Percentiles rank a stretch among this genome's conserved stretches.
phyloP scores from a whole-genome alignment of 2,888 invertebrate genomes.

The Eristalinus sepulchralis region DNA sequence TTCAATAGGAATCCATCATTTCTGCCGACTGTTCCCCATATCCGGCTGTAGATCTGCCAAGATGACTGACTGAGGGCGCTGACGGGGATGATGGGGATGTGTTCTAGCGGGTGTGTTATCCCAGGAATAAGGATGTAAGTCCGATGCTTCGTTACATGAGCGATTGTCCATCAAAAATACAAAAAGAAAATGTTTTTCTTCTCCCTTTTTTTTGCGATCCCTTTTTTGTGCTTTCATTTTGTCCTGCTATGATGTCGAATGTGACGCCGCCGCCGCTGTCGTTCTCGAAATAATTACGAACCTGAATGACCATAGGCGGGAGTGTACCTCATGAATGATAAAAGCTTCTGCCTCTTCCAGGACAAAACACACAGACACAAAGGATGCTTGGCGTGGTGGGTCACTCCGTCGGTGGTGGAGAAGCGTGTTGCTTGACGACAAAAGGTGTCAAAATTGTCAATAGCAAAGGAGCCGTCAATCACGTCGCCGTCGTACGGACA shows the following conservation, averaged over 20 bases:
- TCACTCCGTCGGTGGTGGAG: background rate
- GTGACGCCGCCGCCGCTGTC: conserved; percentile 6
- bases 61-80: background rate
- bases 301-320: background rate
- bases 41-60: background rate
- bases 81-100: conserved; percentile 7
- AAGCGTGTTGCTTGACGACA: conserved; percentile 35
- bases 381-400: conserved; percentile 21
- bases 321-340: background rate
- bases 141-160: conserved; percentile 52
- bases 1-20: conserved; percentile 44
- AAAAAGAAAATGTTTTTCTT: background rate
- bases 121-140: conserved; percentile 18
- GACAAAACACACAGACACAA: background rate
- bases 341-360: conserved; percentile 5
- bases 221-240: conserved; percentile 1
- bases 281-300: conserved; percentile 45
- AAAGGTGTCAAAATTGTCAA: conserved; percentile 63
- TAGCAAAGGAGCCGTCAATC: conserved; percentile 59
- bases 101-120: conserved; percentile 49
- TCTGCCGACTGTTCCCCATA: conserved; percentile 1
- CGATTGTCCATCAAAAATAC: conserved; percentile 44
- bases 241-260: background rate
- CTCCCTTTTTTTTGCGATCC: background rate
- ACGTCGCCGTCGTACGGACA: conserved; percentile 23